phyloP scores from a whole-genome alignment of 2,113 vertebrate genomes.

The Orthonyx spaldingii region DNA sequence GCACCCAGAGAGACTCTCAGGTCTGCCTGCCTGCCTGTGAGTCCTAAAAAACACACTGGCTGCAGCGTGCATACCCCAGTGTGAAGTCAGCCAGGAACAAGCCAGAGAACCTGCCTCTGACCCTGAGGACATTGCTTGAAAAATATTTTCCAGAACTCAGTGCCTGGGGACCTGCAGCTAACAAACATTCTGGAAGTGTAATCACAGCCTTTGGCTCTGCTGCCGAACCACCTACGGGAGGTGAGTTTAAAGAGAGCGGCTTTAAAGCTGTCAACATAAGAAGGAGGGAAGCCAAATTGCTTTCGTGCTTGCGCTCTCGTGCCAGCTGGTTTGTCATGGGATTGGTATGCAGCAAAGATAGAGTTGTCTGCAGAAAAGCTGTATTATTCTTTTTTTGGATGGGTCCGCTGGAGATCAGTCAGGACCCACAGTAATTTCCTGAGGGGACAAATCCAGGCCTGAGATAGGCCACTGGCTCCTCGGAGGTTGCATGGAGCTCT shows the following conservation, averaged over 20 bases:
- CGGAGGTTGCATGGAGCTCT: neutral
- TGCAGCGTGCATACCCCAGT: constrained; percentile 21
- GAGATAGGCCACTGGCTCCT: constrained; percentile 38
- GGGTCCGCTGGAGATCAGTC: constrained; percentile 44
- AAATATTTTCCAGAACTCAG: constrained; percentile 68
- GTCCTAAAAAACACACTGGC: constrained; percentile 35
- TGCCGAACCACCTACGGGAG: constrained; percentile 68
- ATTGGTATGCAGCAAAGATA: constrained; percentile 72
- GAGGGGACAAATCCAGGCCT: constrained; percentile 26
- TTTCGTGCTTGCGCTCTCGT: constrained; percentile 43
- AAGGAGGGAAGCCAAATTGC: constrained; percentile 64
- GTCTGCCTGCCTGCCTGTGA: neutral
- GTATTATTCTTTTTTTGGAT: constrained; percentile 61
- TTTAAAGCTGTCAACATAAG: constrained; percentile 69
- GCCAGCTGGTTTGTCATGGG: constrained; percentile 67
- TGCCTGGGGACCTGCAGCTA: constrained; percentile 70
- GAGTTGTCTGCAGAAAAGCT: constrained; percentile 59
- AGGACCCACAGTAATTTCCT: constrained; percentile 43
- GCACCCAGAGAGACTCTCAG: neutral
- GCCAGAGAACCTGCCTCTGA: constrained; percentile 71
- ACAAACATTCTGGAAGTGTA: constrained; percentile 71
- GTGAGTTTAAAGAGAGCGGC: constrained; percentile 70
- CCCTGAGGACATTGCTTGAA: constrained; percentile 66
- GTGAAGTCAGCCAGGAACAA: constrained; percentile 58
- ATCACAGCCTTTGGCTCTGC: constrained; percentile 68